Conservation (phyloP, 2,797 vertebrate genomes). For the Oreochromis grahami region DNA sequence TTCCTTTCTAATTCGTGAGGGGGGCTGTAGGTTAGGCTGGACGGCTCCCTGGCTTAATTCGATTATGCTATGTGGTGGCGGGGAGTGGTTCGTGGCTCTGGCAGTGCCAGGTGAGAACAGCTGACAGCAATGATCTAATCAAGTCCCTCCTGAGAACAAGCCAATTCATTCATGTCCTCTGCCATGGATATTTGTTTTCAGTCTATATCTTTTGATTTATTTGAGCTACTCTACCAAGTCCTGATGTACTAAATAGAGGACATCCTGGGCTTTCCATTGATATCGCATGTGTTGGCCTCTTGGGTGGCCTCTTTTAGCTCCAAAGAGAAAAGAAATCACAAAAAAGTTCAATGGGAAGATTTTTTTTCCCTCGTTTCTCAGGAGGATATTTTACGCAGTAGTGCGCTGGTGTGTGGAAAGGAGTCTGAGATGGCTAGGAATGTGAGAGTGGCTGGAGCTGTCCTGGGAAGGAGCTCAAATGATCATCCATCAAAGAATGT, state of each 20-base stretch:
- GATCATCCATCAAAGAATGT: neutral
- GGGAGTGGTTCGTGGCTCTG: neutral
- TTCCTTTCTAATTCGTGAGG: neutral
- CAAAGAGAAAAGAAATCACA: neutral
- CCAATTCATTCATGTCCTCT: neutral
- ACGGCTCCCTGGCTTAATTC: neutral
- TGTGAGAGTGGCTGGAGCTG: neutral
- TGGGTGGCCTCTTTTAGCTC: neutral
- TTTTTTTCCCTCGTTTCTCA: rapidly evolving
- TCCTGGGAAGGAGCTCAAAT: neutral
- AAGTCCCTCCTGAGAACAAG: neutral
- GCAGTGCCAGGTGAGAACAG: neutral
- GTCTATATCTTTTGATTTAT: neutral
- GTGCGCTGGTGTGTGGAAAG: neutral
- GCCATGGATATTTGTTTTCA: neutral
- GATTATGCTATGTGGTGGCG: neutral
- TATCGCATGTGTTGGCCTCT: neutral
- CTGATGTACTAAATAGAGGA: rapidly evolving
- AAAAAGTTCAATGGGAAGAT: neutral
- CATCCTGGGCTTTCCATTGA: neutral
- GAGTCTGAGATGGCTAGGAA: neutral
- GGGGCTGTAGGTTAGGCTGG: rapidly evolving
- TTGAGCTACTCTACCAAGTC: neutral
- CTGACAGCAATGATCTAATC: neutral
- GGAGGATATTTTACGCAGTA: neutral